Evolutionary conservation across 2,888 invertebrate species (phyloP), one percentile per base, ranked within the genome.

Genomic region (Adineta ricciae): DNA sequence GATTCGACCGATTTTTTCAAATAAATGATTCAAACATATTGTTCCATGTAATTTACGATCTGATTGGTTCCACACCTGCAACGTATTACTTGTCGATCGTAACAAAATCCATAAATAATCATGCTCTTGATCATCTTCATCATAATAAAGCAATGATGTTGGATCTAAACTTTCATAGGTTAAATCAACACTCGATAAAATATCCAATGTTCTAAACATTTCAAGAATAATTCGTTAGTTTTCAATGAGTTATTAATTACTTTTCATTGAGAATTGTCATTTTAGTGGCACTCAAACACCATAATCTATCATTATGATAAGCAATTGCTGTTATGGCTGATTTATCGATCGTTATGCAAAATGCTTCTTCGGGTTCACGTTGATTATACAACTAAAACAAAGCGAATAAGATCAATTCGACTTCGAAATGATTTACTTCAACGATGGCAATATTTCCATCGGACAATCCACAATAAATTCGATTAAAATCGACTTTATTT

Each of bases 381-480:
- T 87, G 87, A 83, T 87, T 87, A 56, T 88, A 87, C 46, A 88
- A 87, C 87, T 90, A 88, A 64, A 54, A 36, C 2, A 64, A 46
- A 46, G 5, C 46, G 46, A 5, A 46, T 46, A 5, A 46, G 5
- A 46, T 46, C 46, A 46, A 46, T 46, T 46, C 11, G 5, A 46
- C 11, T 46, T 11, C 5, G 11, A 46, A 8, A 46, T 56, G 83
- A 78, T 11, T 84, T 84, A 91, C 91, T 89, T 92, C 92, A 38
- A 92, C 88, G 7, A 92, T 90, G 21, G 92, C 91, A 19, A 92
- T 87, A 0, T 91, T 91, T 19, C 92, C 92, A 88, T 92, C 91
- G 27, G 91, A 91, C 38, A 92, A 88, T 3, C 90, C 91, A 41
- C 91, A 91, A 87, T 91, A 91, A 16, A 92, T 89, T 73, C 90